Evolutionary conservation across 1,140 invertebrate genomes (phyloP).

Genomic region (Hydropsyche tenuis): DNA sequence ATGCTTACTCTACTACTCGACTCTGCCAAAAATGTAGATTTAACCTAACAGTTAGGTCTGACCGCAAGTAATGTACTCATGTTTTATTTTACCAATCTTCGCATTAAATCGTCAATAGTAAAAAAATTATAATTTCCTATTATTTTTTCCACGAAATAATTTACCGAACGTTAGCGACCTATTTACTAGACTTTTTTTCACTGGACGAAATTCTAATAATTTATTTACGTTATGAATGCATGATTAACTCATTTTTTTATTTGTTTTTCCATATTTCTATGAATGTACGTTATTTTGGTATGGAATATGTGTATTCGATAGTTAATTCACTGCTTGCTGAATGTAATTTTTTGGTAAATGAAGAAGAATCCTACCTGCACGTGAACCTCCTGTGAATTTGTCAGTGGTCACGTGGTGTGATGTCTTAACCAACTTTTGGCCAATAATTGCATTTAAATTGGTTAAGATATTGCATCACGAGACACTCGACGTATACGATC

Average conservation of each 20-base stretch:
- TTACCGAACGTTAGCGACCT: too few relatives aligned
- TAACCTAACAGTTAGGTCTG: slow-evolving; percentile 36
- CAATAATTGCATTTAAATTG: slow-evolving; percentile 55
- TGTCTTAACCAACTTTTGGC: slow-evolving; percentile 63
- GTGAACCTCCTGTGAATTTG: neutral
- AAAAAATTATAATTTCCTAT: too few relatives aligned
- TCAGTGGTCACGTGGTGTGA: slow-evolving; percentile 60
- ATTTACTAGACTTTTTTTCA: too few relatives aligned
- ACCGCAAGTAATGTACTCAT: slow-evolving; percentile 32
- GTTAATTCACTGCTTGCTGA: too few relatives aligned
- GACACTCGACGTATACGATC: slow-evolving; percentile 26
- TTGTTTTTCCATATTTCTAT: neutral
- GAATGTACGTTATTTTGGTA: neutral
- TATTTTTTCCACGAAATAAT: too few relatives aligned
- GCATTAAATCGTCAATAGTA: neutral
- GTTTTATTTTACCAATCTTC: neutral
- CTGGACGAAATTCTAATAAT: neutral
- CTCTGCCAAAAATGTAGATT: slow-evolving; percentile 34
- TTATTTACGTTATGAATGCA: neutral
- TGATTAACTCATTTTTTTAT: neutral
- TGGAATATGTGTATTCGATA: too few relatives aligned
- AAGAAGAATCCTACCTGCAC: slow-evolving; percentile 16
- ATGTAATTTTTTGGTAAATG: slow-evolving; percentile 1
- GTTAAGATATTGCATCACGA: slow-evolving; percentile 62
- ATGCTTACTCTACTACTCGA: slow-evolving; percentile 29